Evolutionary conservation across 2,888 invertebrate genomes (phyloP), one percentile per base, ranked within the genome.

Genomic region (Diaprepes abbreviatus): DNA sequence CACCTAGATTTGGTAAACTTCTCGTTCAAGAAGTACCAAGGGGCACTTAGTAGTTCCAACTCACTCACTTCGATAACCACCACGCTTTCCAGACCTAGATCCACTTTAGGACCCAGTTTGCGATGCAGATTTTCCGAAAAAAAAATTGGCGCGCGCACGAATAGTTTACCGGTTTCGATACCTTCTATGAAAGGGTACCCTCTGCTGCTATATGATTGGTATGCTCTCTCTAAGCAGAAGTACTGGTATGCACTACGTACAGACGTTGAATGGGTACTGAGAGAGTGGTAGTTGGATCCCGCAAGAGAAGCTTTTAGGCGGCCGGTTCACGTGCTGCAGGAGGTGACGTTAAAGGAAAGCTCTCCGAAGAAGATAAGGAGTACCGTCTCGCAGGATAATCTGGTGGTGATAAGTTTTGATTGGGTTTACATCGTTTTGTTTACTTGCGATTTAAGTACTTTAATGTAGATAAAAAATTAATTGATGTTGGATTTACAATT

Each of bases 241-340:
- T 62, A 62, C 45, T 68, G 57, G 63, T 68, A 63, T 58, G 63
- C 50, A 68, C 62, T 40, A 63, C 58, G 63, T 62, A 52, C 67
- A 67, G 59, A 36, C 64, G 70, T 64, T 70, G 65, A 33, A 66
- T 57, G 59, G 60, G 57, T 70, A 70, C 69, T 59, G 65, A 65
- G 65, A 63, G 63, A 60, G 70, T 70, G 70, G 66, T 70, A 57
- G 70, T 57, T 70, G 40, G 35, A 40, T 66, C 70, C 66, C 62
- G 70, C 70, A 70, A 70, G 70, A 70, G 70, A 21, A 59, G 66
- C 60, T 70, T 70, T 65, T 70, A 70, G 70, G 54, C 62, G 62
- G 38, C 55, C 60, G 48, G 60, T 70, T 70, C 70, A 70, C 70
- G 70, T 66, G 70, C 59, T 45, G 65, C 55, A 54, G 59, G 38